phyloP scores from a whole-genome alignment of 2,888 invertebrate genomes.

The Arenicola marina region DNA sequence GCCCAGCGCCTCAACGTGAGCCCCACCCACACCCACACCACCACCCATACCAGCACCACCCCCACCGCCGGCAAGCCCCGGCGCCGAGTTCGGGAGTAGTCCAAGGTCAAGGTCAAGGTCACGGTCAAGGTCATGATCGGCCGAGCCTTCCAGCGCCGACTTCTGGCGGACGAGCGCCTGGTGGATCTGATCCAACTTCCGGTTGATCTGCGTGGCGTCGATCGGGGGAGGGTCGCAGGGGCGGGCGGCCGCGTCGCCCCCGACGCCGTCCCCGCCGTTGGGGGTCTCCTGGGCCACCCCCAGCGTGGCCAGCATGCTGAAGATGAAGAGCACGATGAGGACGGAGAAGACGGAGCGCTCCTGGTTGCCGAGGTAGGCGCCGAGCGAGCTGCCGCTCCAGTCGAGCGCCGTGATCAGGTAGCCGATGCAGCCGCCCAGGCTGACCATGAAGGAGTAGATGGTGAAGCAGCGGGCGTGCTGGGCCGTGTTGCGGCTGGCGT shows the following conservation, averaged over 20 bases:
- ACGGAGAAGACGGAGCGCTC: constrained; percentile 90
- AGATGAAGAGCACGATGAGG: constrained; percentile 84
- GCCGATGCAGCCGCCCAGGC: constrained; percentile 91
- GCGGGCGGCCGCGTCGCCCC: not conserved
- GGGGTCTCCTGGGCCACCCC: constrained; percentile 91
- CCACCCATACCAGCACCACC: too few species aligned
- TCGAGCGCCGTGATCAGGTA: constrained; percentile 77
- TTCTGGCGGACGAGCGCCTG: constrained; percentile 19
- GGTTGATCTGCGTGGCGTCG: not conserved
- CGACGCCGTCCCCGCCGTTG: too few species aligned
- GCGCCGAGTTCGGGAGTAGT: too few species aligned
- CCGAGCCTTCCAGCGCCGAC: not conserved
- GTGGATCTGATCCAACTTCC: constrained; percentile 26
- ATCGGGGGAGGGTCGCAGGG: not conserved
- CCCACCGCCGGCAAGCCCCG: too few species aligned
- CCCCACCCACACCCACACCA: too few species aligned
- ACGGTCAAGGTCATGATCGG: too few species aligned
- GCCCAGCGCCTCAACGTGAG: too few species aligned
- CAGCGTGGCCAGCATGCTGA: constrained; percentile 80
- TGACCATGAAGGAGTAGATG: constrained; percentile 95
- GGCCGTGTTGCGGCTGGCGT: constrained; percentile 83
- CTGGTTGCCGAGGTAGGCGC: constrained; percentile 76
- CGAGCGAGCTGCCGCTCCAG: constrained; percentile 78
- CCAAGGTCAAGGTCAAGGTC: too few species aligned
- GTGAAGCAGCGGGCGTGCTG: constrained; percentile 92